Percentiles rank a stretch among this genome's conserved stretches.
Evolutionary conservation across 2,888 invertebrate species (phyloP).

Genomic region (Tortricodes alternella): DNA sequence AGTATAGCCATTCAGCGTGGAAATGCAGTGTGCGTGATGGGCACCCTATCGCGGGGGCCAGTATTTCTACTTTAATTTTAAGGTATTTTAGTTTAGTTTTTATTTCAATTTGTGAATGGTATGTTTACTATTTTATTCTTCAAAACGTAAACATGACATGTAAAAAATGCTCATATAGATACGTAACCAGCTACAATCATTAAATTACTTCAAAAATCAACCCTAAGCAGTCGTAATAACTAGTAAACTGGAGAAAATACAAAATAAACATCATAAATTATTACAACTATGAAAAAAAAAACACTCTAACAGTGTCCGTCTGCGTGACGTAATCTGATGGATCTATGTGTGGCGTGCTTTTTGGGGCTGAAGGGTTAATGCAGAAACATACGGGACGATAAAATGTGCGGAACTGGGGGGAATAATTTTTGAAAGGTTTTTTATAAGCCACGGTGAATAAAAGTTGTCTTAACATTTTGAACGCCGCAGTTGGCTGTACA

Average conservation of each 20-base stretch:
- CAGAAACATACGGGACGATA: constrained; percentile 28
- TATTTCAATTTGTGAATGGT: too few relatives aligned
- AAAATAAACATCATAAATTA: constrained; percentile 15
- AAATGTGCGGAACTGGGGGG: background rate
- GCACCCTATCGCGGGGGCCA: too few relatives aligned
- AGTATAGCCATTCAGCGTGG: too few relatives aligned
- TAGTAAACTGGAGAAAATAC: background rate
- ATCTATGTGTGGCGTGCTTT: constrained; percentile 55
- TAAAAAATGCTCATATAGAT: background rate
- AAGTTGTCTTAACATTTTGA: too few relatives aligned
- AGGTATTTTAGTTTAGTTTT: too few relatives aligned
- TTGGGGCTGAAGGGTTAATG: constrained; percentile 39
- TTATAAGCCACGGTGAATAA: too few relatives aligned
- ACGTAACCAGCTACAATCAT: background rate
- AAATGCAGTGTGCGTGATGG: too few relatives aligned
- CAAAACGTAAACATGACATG: background rate
- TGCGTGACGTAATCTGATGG: constrained; percentile 42
- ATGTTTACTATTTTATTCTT: too few relatives aligned
- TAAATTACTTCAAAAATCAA: too few relatives aligned
- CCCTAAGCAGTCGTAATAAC: constrained; percentile 4
- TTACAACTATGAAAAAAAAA: constrained; percentile 24
- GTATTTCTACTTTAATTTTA: too few relatives aligned
- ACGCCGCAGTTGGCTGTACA: too few relatives aligned
- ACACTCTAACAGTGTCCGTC: constrained; percentile 20
- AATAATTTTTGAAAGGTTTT: too few relatives aligned